Evolutionary conservation across 2,797 vertebrate species (phyloP), one percentile per base, ranked within the genome.

Genomic region (Microctenopoma steveboyesi): DNA sequence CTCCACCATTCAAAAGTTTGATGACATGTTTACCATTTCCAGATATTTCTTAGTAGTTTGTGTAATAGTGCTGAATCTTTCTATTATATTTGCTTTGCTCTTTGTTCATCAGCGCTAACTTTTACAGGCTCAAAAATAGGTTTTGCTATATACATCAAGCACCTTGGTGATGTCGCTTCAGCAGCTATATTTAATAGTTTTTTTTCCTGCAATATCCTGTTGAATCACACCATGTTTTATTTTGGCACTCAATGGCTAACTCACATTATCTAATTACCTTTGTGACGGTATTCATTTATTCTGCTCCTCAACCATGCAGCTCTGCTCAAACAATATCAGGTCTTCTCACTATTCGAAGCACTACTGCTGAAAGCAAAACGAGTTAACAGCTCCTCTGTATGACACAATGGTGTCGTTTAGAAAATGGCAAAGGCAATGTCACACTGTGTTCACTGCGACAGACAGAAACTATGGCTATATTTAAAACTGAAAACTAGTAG

Each of bases 61-160:
- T 55, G 64, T 61, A 48, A 70, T 70, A 84, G 57, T 65, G 76
- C 63, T 78, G 76, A 82, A 73, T 82, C 68, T 81, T 85, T 28
- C 47, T 75, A 84, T 49, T 72, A 76, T 85, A 82, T 33, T 7
- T 83, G 82, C 75, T 85, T 76, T 79, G 82, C 76, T 79, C 60
- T 83, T 79, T 57, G 70, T 83, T 72, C 78, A 74, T 77, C 84
- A 82, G 77, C 81, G 89, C 87, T 87, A 88, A 77, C 1, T 40
- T 79, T 69, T 72, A 82, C 68, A 87, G 84, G 84, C 87, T 92
- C 68, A 86, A 86, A 88, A 88, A 85, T 73, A 86, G 76, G 65
- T 88, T 86, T 61, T 51, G 35, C 85, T 85, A 84, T 84, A 70
- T 88, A 90, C 83, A 90, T 85, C 81, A 86, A 91, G 90, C 90